Evolutionary conservation across 2,888 invertebrate genomes (phyloP), one percentile per base, ranked within the genome.

Genomic region (Boloria euphrosyne): DNA sequence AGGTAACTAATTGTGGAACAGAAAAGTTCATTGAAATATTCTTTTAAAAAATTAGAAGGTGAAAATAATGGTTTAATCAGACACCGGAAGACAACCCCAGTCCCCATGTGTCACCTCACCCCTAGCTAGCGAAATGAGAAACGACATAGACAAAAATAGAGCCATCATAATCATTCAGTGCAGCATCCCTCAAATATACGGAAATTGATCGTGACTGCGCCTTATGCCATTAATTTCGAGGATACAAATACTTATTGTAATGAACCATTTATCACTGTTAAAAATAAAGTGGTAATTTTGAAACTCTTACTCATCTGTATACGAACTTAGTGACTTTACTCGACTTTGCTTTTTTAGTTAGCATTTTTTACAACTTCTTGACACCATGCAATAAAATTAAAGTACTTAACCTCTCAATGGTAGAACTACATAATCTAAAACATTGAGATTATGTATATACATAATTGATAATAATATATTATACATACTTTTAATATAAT

Each of bases 71-170:
- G 5, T 27, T 50, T 14, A 61, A 61, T 47, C 44, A 27, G 17
- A 57, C 44, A 69, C 68, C 65, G 70, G 65, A 68, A 68, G 60
- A 60, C 52, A 50, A 53, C 51, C 60, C 55, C 47, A 60, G 65
- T 22, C 22, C 22, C 22, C 63, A 60, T 50, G 38, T 63, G 55
- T 62, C 38, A 47, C 43, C 51, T 65, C 52, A 65, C 65, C 65
- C 69, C 62, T 58, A 53, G 44, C 49, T 57, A 31, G 53, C 59
- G 51, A 57, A 59, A 62, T 59, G 68, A 62, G 63, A 18, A 59
- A 46, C 13, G 50, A 67, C 49, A 43, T 43, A 38, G 60, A 66
- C 66, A 10, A 51, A 71, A 69, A 71, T 71, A 71, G 67, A 65
- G 27, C 47, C 38, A 53, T 62, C 64, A 61, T 65, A 68, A 69